These are phyloP conservation scores for Listrodromus nycthemerus DNA, from an alignment of 2,888 invertebrate species.

Conservation along the genomic window DNA sequence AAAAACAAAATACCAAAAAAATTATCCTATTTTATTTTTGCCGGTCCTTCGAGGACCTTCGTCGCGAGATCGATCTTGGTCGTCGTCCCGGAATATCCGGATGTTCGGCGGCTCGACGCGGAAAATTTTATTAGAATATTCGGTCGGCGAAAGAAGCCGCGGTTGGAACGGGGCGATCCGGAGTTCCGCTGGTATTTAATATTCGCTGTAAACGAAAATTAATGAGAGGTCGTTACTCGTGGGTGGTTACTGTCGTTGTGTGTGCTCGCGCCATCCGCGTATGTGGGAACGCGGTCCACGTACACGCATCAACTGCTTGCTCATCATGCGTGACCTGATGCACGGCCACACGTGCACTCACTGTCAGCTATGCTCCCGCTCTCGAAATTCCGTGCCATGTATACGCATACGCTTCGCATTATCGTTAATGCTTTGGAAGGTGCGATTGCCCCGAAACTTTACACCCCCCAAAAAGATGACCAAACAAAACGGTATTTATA, in stretches of 20 bases:
- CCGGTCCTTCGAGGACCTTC: too few species aligned
- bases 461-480: conserved; percentile 32
- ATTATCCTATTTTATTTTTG: too few species aligned
- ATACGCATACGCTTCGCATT: conserved; percentile 50
- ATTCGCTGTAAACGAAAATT: conserved; percentile 62
- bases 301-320: conserved; percentile 63
- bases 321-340: conserved; percentile 64
- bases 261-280: conserved; percentile 58
- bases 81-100: background rate
- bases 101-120: background rate
- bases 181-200: conserved; percentile 36
- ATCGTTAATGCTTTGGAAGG: conserved; percentile 42
- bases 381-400: conserved; percentile 50
- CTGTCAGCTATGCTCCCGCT: conserved; percentile 18
- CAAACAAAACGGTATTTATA: conserved; percentile 45
- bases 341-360: conserved; percentile 43
- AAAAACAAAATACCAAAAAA: too few species aligned
- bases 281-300: conserved; percentile 45
- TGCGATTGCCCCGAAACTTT: conserved; percentile 41
- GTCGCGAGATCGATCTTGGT: background rate
- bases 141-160: conserved; percentile 16
- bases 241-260: conserved; percentile 13
- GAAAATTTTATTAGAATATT: conserved; percentile 26
- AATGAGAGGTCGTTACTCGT: conserved; percentile 62
- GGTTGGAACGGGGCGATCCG: background rate